A percentile compares a stretch with the other conserved stretches of the same genome.
Conservation (phyloP, 2,888 invertebrate genomes). For the Pristionchus japonicus region DNA sequence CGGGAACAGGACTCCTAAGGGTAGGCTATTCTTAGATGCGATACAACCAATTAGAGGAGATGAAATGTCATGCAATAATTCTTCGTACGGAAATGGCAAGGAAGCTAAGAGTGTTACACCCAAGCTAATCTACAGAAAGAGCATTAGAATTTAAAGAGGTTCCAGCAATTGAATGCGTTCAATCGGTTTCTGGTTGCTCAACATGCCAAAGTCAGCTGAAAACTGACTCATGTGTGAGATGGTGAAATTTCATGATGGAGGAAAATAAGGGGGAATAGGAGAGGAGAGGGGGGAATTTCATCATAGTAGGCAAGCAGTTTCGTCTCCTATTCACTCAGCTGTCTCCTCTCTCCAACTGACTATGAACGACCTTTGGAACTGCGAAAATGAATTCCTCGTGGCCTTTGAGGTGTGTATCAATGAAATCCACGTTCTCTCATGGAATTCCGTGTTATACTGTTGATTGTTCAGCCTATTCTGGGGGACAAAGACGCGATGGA, state of each 20-base stretch:
- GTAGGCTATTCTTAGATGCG: no score
- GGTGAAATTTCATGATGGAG: conserved; percentile 1
- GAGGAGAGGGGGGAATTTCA: conserved; percentile 14
- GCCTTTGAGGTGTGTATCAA: not conserved
- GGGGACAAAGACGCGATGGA: conserved; percentile 25
- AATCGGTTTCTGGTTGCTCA: not conserved
- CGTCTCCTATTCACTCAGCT: not conserved
- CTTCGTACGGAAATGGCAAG: not conserved
- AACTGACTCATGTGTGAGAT: not conserved
- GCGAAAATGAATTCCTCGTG: not conserved
- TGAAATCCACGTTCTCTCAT: not conserved
- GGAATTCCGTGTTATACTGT: no score
- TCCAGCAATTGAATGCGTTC: not conserved
- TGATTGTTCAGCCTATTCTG: conserved; percentile 43
- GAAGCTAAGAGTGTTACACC: not conserved
- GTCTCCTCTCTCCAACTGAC: not conserved
- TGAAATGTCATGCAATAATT: not conserved
- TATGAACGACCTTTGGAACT: not conserved
- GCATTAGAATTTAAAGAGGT: not conserved
- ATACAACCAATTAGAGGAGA: no score
- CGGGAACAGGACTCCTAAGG: no score
- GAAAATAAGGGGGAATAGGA: not conserved
- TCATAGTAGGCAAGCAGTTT: not conserved
- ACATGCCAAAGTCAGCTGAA: not conserved
- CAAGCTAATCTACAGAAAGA: not conserved